Evolutionary conservation across 2,888 invertebrate genomes (phyloP), one percentile per base, ranked within the genome.

Genomic region (Nowickia ferox): DNA sequence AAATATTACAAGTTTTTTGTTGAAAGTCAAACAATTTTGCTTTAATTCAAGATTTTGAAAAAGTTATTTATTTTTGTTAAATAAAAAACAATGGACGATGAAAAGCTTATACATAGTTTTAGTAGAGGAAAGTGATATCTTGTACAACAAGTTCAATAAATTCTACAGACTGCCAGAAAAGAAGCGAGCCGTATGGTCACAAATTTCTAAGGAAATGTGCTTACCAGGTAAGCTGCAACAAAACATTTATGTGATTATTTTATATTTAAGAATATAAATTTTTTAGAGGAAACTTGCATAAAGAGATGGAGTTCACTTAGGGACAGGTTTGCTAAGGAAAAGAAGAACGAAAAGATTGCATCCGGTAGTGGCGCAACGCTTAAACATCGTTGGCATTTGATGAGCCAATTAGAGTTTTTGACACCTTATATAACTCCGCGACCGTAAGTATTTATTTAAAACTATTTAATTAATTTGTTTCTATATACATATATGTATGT

Each of bases 31-130:
- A 30, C n/a, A n/a, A 30, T 30, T 30, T 30, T 30, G 5, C 6
- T 30, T 30, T 30, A 30, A 30, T 30, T 30, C 30, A 30, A 30
- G 30, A 30, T 30, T 30, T 30, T 30, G 5, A 6, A 30, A 30
- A 0, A 30, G 30, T 30, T 30, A 6, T 30, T 0, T 30, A 30
- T 30, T 30, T 30, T 30, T 30, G 30, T 30, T 30, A 1, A 30
- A 30, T 30, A 30, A 30, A 30, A 30, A 30, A 30, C 6, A 53
- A 53, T 53, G 51, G 51, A 53, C 17, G 51, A 53, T n/a, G 17
- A 57, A 57, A 57, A 57, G n/a, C 57, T 57, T 8, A 57, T n/a
- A n/a, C n/a, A n/a, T 57, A 10, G 13, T 57, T 57, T 57, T 57
- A 57, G 30, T 57, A 1, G 57, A 57, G 15, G 57, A 57, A n/a